Evolutionary conservation across 2,113 vertebrate genomes (phyloP).

Genomic region (Eclectus roratus): DNA sequence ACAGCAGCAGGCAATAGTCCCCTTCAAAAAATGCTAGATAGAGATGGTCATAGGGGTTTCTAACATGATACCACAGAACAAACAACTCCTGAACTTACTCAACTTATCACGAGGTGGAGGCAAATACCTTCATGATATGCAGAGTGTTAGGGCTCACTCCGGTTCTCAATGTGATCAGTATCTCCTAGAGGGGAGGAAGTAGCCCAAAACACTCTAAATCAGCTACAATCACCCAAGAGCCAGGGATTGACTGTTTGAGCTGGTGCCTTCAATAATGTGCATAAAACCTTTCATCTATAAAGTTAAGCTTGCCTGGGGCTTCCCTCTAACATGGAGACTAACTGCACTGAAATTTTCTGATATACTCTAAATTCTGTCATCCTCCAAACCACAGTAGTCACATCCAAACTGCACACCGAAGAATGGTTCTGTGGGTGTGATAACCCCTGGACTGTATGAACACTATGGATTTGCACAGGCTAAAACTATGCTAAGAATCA

Average conservation of each 20-base stretch:
- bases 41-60: not conserved
- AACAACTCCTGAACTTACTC: not conserved
- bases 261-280: not conserved
- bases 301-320: not conserved
- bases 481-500: not conserved
- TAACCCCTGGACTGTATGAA: not conserved
- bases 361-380: not conserved
- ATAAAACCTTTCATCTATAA: not conserved
- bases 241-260: not conserved
- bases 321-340: not conserved
- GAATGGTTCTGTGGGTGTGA: accelerated
- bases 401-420: not conserved
- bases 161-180: not conserved
- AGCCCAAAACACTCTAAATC: not conserved
- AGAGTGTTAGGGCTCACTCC: not conserved
- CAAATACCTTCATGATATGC: not conserved
- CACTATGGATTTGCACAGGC: not conserved
- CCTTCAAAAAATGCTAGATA: not conserved
- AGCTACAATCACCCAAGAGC: not conserved
- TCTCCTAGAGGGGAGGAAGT: not conserved
- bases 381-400: not conserved
- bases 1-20: not conserved
- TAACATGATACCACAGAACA: not conserved
- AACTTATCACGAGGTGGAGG: not conserved
- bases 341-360: not conserved